These are phyloP conservation scores for Trachops cirrhosus DNA, from an alignment of 2,797 vertebrate species.

Conservation along the genomic window DNA sequence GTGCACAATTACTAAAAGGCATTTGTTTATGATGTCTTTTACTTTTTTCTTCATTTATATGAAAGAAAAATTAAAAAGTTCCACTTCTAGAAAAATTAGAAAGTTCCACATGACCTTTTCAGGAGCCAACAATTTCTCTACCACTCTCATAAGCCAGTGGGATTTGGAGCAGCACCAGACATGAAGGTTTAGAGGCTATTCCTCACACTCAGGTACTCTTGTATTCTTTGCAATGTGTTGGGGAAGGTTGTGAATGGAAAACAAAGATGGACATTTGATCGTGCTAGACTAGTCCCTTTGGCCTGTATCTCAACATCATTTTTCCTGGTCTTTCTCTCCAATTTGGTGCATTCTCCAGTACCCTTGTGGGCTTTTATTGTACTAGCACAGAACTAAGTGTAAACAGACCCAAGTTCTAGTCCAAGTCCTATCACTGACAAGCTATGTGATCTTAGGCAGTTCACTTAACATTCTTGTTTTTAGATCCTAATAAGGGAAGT, in stretches of 20 bases:
- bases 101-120: neutral
- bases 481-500: neutral
- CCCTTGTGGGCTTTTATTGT: neutral
- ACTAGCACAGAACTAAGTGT: neutral
- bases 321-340: neutral
- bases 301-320: neutral
- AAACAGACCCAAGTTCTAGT: neutral
- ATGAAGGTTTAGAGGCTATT: neutral
- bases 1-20: neutral
- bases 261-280: neutral
- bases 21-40: neutral
- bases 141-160: neutral
- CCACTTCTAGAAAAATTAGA: neutral
- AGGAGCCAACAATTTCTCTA: neutral
- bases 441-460: neutral
- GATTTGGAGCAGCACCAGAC: neutral
- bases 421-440: neutral
- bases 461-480: neutral
- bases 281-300: neutral
- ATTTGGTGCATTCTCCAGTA: neutral
- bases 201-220: neutral
- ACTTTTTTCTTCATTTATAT: neutral
- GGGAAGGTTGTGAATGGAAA: neutral
- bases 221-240: neutral
- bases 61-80: neutral